phyloP scores from a whole-genome alignment of 2,113 vertebrate genomes.

The Trochalopteron elliotii region DNA sequence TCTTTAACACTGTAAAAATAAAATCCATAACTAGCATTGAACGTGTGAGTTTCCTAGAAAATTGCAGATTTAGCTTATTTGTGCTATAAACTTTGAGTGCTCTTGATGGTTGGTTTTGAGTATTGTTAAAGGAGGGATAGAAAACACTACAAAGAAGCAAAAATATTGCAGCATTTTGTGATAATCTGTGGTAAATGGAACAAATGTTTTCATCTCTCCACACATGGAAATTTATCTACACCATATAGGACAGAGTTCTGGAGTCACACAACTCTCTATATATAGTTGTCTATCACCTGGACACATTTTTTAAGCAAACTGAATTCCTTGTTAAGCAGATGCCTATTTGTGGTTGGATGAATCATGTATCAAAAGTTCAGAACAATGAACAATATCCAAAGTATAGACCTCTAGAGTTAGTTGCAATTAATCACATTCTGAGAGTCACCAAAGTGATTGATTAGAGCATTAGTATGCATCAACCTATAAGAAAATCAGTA shows the following conservation, averaged over 20 bases:
- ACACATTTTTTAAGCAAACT: not conserved
- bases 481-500: not conserved
- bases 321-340: not conserved
- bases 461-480: not conserved
- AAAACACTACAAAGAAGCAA: not conserved
- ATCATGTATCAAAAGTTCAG: not conserved
- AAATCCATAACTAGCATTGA: not conserved
- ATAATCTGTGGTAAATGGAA: not conserved
- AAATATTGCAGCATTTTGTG: not conserved
- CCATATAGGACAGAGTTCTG: not conserved
- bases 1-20: not conserved
- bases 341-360: not conserved
- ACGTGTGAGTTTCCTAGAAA: not conserved
- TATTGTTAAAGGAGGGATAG: not conserved
- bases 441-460: not conserved
- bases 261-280: rapidly evolving
- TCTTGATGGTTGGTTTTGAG: not conserved
- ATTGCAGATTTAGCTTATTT: not conserved
- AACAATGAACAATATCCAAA: not conserved
- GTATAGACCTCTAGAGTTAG: not conserved
- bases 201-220: not conserved
- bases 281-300: not conserved
- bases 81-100: rapidly evolving
- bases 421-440: not conserved
- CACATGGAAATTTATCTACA: not conserved